Percentiles rank a stretch among this genome's conserved stretches.
Conservation (phyloP, 2,113 vertebrate species). For the Anarhynchus alexandrinus region DNA sequence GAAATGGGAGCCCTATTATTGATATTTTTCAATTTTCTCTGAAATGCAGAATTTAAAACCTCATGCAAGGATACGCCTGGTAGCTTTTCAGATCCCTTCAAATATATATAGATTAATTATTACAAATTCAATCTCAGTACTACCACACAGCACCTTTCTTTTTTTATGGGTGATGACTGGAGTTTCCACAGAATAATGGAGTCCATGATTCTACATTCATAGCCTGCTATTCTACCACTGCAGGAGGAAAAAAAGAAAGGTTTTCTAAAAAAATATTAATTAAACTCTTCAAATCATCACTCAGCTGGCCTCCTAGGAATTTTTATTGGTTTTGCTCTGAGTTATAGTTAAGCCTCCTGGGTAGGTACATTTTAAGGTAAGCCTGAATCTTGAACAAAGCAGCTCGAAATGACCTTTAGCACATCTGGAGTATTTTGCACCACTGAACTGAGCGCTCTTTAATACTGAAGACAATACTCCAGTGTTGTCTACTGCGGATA, state of each 20-base stretch:
- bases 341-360: not conserved
- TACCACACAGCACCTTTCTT: not conserved
- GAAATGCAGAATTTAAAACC: not conserved
- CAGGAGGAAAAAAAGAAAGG: not conserved
- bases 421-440: conserved; percentile 5
- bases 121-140: not conserved
- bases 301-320: not conserved
- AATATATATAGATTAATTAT: not conserved
- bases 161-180: not conserved
- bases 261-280: conserved; percentile 14
- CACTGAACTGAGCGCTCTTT: not conserved
- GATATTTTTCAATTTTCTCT: not conserved
- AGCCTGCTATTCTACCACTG: not conserved
- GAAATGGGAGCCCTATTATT: not conserved
- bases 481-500: conserved; percentile 1
- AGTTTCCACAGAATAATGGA: not conserved
- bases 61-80: not conserved
- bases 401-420: not conserved
- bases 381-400: conserved; percentile 9
- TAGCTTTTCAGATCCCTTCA: not conserved
- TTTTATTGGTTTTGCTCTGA: conserved; percentile 25
- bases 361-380: not conserved
- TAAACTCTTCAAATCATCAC: not conserved
- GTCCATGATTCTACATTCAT: not conserved
- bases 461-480: conserved; percentile 17